Base-by-base conservation (phyloP, 2,888 invertebrate genomes). In the Metopia argyrocephala region DNA sequence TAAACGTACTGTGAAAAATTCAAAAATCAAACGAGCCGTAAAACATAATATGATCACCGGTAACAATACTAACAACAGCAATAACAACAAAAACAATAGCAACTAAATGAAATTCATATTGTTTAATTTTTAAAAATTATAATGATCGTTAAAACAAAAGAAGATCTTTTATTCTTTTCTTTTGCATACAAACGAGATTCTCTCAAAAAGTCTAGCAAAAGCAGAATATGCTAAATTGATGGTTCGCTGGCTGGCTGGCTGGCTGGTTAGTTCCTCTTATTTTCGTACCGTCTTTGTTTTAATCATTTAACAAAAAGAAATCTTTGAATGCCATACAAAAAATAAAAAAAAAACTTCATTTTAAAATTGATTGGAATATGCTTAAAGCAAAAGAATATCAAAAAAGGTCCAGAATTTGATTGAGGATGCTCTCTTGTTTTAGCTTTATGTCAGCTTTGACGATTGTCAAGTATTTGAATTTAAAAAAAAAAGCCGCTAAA, bases 1-100 rank as follows among this genome's bases (percentile, higher is more conserved):
- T 56, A 78, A 82, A 78, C 73, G 54, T 78, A 78, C 78, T 78
- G 78, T 78, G 78, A 78, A 64, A 79, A 74, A 82, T 82, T 83
- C 76, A 78, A 71, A 82, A 82, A 82, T 83, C 83, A 83, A 83
- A 81, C 82, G 83, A 83, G 81, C 83, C 83, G 82, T 82, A 74
- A 82, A 83, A 76, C 66, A 74, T 73, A 79, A 81, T 71, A 78
- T 81, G 81, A 81, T 81, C 78, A 61, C 62, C 20, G 48, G 48
- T 20, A 48, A 2, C 15, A 38, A 38, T 38, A 15, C 9, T 38
- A 15, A 38, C 38, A 56, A 46, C 27, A 20, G 64, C 12, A 64
- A 59, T 50, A 64, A 64, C 27, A 45, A 23, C 28, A 56, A 45
- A 20, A 68, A 9, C 23, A n/a, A n/a, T 27, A 54, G 12, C n/a